Base-by-base conservation (phyloP, 2,797 vertebrate species). In the Poeciliopsis infans region DNA sequence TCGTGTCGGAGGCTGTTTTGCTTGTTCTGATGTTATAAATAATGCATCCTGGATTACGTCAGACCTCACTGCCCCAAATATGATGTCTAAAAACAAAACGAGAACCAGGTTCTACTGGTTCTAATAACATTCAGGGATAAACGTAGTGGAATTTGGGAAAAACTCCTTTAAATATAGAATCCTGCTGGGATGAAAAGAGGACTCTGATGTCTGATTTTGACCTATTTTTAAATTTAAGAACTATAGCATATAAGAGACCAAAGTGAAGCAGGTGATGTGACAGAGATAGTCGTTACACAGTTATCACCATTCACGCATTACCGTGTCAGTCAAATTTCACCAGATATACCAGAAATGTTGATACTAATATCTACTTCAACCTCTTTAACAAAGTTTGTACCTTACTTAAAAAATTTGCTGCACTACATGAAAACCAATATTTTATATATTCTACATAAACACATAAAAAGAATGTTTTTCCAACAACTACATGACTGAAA, bases 21-120 rank as follows among this genome's bases (percentile, higher is more conserved):
- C 89, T 86, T 79, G 80, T 87, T 88, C 89, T 90, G 82, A 83
- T 69, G 81, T 79, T 83, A 88, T 96, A 82, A 95, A 95, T 96
- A 94, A 95, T 96, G 88, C 87, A 95, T 46, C 3, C 47, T 87
- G 81, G 85, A 94, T 94, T 92, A 95, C 91, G 87, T 95, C 94
- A 94, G 82, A 88, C 91, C 88, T 88, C 85, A 88, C 86, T 94
- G 93, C 85, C 92, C 91, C 88, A 86, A 92, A 93, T 93, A 91
- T 90, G 89, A 93, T 31, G 66, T 76, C 7, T 81, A 80, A 76
- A 72, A 79, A 57, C 16, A 7, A 36, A 64, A 64, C 33, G 33
- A 36, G 15, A 66, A 66, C 80, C 75, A 85, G 77, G 81, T 3
- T 73, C 53, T 74, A 25, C 53, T 7, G 41, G 16, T 77, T 76